Evolutionary conservation across 1,140 invertebrate genomes (phyloP).

Genomic region (Chymomyza costata): DNA sequence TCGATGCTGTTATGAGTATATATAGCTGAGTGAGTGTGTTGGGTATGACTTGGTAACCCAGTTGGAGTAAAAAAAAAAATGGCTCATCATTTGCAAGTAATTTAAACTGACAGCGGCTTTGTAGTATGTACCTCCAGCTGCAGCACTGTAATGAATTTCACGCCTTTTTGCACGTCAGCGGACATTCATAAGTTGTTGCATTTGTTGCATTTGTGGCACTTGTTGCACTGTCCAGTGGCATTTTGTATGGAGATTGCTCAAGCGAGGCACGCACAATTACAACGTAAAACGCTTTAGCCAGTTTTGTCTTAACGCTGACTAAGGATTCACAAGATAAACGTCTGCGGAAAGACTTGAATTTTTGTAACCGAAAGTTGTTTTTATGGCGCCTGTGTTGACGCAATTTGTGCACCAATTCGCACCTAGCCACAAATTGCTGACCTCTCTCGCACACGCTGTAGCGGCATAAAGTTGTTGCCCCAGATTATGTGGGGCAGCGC

Average conservation of each 20-base stretch:
- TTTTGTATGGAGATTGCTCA: conserved; percentile 50
- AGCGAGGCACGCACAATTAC: conserved; percentile 62
- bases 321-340: no score
- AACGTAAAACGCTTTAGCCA: no score
- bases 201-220: conserved; percentile 36
- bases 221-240: conserved; percentile 51
- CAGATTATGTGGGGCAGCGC: conserved; percentile 48
- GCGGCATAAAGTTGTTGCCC: no score
- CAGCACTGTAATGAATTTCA: conserved; percentile 56
- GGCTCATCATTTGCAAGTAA: conserved; percentile 56
- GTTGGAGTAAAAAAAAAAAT: conserved; percentile 47
- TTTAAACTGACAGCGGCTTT: conserved; percentile 52
- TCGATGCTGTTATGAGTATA: conserved; percentile 12
- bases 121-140: conserved; percentile 17
- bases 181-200: conserved; percentile 45
- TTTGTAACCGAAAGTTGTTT: conserved; percentile 12
- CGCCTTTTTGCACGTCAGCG: conserved; percentile 32
- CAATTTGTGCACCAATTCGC: no score
- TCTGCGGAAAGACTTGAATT: no score
- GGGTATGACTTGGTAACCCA: conserved; percentile 60
- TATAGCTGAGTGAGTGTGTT: not conserved
- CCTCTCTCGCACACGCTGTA: no score
- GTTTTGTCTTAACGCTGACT: no score
- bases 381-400: conserved; percentile 1
- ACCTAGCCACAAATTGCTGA: no score